Base-by-base conservation (phyloP, 2,113 vertebrate genomes). In the Labeo catla region DNA sequence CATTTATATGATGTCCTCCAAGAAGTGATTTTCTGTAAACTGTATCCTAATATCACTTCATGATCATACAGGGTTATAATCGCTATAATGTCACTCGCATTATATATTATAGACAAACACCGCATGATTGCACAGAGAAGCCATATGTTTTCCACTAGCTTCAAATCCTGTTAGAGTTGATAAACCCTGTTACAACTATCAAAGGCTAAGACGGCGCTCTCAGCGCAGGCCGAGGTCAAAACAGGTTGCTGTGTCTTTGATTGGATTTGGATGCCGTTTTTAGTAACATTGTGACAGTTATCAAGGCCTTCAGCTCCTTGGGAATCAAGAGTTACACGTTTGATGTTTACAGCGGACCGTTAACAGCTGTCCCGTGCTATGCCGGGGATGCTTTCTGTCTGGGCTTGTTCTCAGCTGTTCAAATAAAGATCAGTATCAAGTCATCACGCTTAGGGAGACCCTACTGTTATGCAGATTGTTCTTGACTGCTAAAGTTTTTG, bases 191-290 rank as follows among this genome's bases (percentile, higher is more conserved):
- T 43, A 9, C 8, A 19, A 16, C 13, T 39, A 3, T 39, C 34
- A 9, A 19, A 19, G 66, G 3, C 66, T 70, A 39, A 70, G 23
- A 7, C 0, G 36, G 39, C 4, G 4, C 66, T n/a, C 43, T 47
- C 70, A 9, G 16, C 39, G 10, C 68, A 72, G 16, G 9, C 39
- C 8, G 21, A n/a, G 57, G 79, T 83, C 54, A 49, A 76, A 78
- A 78, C 8, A 15, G 21, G 74, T 84, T 74, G 19, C 28, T 59
- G 78, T 72, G 68, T 83, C 39, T 84, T 4, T 11, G 73, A 86
- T 86, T 74, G 85, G 57, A 81, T 88, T 86, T 74, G 43, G 28
- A 47, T 47, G 61, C 19, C 1, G 8, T 84, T 84, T 83, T 88
- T 78, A 73, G 70, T 43, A 83, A 52, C 76, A 50, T 39, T 36